Percentiles rank a stretch among this genome's conserved stretches.
These are phyloP conservation scores for Drosophila longiperda DNA, from an alignment of 2,888 invertebrate genomes.

Conservation along the genomic window DNA sequence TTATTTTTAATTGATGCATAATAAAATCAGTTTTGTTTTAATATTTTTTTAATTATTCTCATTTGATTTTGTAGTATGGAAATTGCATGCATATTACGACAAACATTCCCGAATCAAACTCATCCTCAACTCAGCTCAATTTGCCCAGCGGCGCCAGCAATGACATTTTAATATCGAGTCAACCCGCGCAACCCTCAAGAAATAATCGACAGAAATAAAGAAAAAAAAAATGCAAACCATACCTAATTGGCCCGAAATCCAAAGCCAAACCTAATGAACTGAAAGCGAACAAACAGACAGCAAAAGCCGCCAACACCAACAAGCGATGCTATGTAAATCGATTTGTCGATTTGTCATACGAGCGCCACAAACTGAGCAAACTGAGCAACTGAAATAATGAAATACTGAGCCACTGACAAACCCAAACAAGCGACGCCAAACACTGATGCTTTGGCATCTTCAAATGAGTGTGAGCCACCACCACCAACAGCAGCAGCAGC, in stretches of 20 bases:
- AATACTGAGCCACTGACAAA: conserved; percentile 22
- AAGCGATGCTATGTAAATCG: conserved; percentile 69
- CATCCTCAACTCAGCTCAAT: not conserved
- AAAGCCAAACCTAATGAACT: conserved; percentile 69
- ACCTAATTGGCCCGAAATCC: conserved; percentile 66
- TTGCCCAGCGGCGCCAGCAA: conserved; percentile 39
- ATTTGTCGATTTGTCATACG: conserved; percentile 77
- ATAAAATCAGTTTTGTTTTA: not conserved
- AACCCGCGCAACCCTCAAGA: conserved; percentile 32
- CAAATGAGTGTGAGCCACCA: conserved; percentile 64
- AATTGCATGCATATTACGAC: conserved; percentile 4
- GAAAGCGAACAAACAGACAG: conserved; percentile 36
- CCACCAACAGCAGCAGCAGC: conserved; percentile 11
- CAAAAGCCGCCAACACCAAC: conserved; percentile 14
- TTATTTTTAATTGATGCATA: not conserved
- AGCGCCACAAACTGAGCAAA: conserved; percentile 34
- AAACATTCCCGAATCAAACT: not conserved
- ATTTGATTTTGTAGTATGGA: not conserved
- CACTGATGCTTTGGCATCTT: conserved; percentile 60
- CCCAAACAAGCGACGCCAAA: conserved; percentile 35
- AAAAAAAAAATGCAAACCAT: conserved; percentile 30
- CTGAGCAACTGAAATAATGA: conserved; percentile 9
- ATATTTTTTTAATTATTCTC: not conserved
- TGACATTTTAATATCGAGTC: conserved; percentile 57
- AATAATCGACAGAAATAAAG: conserved; percentile 6